A percentile compares a stretch with the other conserved stretches of the same genome.
Evolutionary conservation across 2,113 vertebrate genomes (phyloP).

Genomic region (Eurypyga helias): DNA sequence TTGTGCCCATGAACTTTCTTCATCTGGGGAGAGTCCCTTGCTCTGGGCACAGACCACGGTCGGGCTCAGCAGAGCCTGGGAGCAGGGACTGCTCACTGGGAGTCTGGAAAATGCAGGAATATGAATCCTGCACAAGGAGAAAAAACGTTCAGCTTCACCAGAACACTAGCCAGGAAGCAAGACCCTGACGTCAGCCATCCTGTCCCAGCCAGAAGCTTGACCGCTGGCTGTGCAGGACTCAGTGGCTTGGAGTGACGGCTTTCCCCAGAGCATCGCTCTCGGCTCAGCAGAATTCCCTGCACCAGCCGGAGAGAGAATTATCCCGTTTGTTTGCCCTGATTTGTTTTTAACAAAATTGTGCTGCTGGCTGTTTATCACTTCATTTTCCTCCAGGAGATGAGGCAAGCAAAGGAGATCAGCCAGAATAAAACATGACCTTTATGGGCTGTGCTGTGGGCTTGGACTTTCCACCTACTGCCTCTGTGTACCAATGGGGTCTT

Average conservation of each 20-base stretch:
- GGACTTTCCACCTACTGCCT: slow-evolving; percentile 63
- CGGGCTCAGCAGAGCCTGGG: not conserved
- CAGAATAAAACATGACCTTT: slow-evolving; percentile 71
- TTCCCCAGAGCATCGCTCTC: not conserved
- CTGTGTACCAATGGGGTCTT: slow-evolving; percentile 57
- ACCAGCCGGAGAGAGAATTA: not conserved
- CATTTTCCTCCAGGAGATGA: slow-evolving; percentile 67
- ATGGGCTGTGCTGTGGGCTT: slow-evolving; percentile 62
- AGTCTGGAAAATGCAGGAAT: not conserved
- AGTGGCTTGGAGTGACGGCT: not conserved
- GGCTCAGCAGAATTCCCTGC: not conserved
- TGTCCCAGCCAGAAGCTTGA: not conserved
- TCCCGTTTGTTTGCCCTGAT: slow-evolving; percentile 47
- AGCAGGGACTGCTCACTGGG: rapidly evolving
- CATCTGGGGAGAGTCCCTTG: not conserved
- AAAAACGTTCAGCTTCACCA: not conserved
- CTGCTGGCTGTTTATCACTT: slow-evolving; percentile 68
- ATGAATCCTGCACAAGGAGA: not conserved
- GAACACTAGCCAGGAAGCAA: not conserved
- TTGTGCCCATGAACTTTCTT: not conserved
- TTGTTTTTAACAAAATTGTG: slow-evolving; percentile 60
- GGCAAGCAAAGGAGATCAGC: slow-evolving; percentile 61
- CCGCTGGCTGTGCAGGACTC: not conserved
- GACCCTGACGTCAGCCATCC: not conserved
- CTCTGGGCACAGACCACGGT: not conserved